Conservation (phyloP, 2,797 vertebrate species). For the Tokudaia muenninki region DNA sequence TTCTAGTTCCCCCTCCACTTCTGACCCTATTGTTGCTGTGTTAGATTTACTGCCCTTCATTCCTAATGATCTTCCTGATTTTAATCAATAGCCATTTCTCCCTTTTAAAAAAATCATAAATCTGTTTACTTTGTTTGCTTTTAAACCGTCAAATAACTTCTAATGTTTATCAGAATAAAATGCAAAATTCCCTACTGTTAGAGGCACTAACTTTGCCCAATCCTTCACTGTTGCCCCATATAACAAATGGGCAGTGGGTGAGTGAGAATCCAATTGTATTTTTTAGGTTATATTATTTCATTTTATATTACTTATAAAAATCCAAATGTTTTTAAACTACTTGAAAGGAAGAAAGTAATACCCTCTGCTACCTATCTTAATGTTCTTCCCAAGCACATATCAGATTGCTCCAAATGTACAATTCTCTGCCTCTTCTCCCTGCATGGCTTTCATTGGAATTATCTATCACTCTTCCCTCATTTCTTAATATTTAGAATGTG, state of each 20-base stretch:
- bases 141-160: background rate
- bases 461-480: background rate
- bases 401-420: background rate
- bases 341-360: background rate
- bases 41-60: background rate
- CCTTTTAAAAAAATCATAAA: constrained; percentile 22
- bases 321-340: background rate
- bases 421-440: background rate
- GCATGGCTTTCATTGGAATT: background rate
- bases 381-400: background rate
- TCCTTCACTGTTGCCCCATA: background rate
- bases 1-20: background rate
- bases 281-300: background rate
- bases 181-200: background rate
- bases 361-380: background rate
- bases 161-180: constrained; percentile 12
- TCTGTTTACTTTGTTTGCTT: background rate
- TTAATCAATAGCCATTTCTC: background rate
- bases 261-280: background rate
- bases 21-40: background rate
- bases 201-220: background rate
- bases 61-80: background rate
- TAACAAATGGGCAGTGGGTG: background rate
- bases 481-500: background rate
- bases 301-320: background rate